Conservation (phyloP, 2,888 invertebrate genomes). For the Lasioglossum pauxillum region DNA sequence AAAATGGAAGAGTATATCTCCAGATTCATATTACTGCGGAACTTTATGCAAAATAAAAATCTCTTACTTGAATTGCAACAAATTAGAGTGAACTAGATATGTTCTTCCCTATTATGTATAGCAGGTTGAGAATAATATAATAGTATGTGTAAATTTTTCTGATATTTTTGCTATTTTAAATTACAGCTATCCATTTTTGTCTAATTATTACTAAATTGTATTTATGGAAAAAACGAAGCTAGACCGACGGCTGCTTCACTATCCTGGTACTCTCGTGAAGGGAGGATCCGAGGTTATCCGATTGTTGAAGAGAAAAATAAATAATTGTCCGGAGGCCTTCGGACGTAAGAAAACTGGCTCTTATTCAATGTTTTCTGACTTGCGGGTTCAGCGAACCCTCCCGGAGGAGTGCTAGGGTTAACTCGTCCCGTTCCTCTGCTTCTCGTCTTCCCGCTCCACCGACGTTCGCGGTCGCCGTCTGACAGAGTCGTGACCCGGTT, state of each 20-base stretch:
- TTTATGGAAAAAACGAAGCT: background rate
- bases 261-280: background rate
- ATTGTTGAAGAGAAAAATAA: background rate
- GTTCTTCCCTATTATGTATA: too few species aligned
- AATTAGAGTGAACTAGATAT: too few species aligned
- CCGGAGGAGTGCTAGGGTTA: background rate
- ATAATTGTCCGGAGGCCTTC: background rate
- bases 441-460: slow-evolving; percentile 1
- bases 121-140: too few species aligned
- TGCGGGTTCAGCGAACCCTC: slow-evolving; percentile 2
- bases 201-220: background rate
- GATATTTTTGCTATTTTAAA: too few species aligned
- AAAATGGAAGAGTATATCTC: background rate
- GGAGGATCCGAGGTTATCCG: background rate
- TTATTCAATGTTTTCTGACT: background rate
- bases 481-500: slow-evolving; percentile 54
- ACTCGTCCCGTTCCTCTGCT: slow-evolving; percentile 1
- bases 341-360: background rate
- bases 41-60: too few species aligned
- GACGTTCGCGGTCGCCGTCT: slow-evolving; percentile 17
- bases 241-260: background rate
- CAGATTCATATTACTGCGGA: background rate
- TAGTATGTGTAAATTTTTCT: too few species aligned
- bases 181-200: too few species aligned
- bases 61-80: too few species aligned